Percentiles rank a stretch among this genome's conserved stretches.
phyloP scores from a whole-genome alignment of 2,888 invertebrate genomes.

The Hybos culiciformis region DNA sequence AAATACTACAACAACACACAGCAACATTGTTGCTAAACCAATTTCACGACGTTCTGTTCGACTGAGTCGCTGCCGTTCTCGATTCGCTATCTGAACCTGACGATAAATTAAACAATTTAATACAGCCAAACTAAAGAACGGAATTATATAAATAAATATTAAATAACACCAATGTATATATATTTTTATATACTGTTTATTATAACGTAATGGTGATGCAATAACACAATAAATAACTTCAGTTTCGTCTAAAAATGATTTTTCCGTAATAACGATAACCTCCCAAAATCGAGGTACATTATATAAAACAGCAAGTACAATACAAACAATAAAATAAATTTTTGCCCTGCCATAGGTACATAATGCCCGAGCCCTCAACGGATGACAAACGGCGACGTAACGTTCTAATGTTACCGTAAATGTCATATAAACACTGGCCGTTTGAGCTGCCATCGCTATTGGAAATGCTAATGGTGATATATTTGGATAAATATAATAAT shows the following conservation, averaged over 20 bases:
- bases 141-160: slow-evolving; percentile 85
- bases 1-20: slow-evolving; percentile 89
- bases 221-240: slow-evolving; percentile 56
- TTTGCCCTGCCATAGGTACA: slow-evolving; percentile 82
- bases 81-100: slow-evolving; percentile 79
- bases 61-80: slow-evolving; percentile 78
- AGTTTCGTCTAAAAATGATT: slow-evolving; percentile 29
- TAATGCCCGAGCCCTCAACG: slow-evolving; percentile 72
- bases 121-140: slow-evolving; percentile 74
- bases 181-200: slow-evolving; percentile 62
- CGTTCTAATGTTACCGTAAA: slow-evolving; percentile 83
- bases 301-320: slow-evolving; percentile 67
- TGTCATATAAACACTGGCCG: slow-evolving; percentile 85
- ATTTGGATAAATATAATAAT: slow-evolving; percentile 64
- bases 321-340: slow-evolving; percentile 69
- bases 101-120: slow-evolving; percentile 84
- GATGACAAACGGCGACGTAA: slow-evolving; percentile 88
- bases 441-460: slow-evolving; percentile 75
- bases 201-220: slow-evolving; percentile 53
- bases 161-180: slow-evolving; percentile 94
- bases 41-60: slow-evolving; percentile 85
- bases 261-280: slow-evolving; percentile 38
- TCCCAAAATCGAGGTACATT: slow-evolving; percentile 75
- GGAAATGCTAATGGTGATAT: slow-evolving; percentile 71
- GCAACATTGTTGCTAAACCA: slow-evolving; percentile 85